These are phyloP conservation scores for Aspidiotus rigidus DNA, from an alignment of 2,888 invertebrate genomes.

Conservation along the genomic window DNA sequence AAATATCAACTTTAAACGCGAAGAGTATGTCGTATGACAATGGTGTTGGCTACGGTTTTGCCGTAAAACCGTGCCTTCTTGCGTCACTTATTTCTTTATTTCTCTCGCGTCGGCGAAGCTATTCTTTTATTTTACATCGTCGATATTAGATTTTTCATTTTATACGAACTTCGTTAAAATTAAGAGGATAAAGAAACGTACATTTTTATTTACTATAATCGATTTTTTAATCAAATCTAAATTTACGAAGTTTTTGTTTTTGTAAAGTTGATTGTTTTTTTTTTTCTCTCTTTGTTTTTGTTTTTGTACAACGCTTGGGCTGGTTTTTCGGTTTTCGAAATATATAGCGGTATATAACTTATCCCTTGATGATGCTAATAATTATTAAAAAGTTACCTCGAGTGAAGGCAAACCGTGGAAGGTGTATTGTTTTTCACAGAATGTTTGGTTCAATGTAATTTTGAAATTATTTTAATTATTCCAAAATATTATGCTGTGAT, in stretches of 20 bases:
- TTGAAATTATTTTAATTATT: too few species aligned
- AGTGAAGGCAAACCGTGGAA: too few species aligned
- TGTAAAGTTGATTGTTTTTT: conserved; percentile 2
- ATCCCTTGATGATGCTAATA: too few species aligned
- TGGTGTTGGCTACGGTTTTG: conserved; percentile 37
- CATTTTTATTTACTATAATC: not conserved
- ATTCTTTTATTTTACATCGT: conserved; percentile 6
- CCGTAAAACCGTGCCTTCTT: conserved; percentile 30
- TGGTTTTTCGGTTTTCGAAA: too few species aligned
- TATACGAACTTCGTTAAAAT: not conserved
- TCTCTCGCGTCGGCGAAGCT: not conserved
- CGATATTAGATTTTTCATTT: not conserved
- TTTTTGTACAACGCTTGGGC: not conserved
- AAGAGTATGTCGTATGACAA: conserved; percentile 38
- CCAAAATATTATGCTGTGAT: too few species aligned
- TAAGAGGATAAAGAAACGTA: not conserved
- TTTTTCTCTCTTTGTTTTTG: conserved; percentile 4
- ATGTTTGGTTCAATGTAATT: too few species aligned
- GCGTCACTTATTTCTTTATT: conserved; percentile 2
- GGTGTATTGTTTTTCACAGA: too few species aligned
- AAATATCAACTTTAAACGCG: conserved; percentile 62
- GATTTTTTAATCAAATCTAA: conserved; percentile 1
- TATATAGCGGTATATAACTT: too few species aligned
- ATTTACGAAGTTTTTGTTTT: not conserved
- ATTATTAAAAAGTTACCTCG: too few species aligned